phyloP scores from a whole-genome alignment of 37 sponge, comb jelly and placozoan genomes.

The Hormiphora californensis region DNA sequence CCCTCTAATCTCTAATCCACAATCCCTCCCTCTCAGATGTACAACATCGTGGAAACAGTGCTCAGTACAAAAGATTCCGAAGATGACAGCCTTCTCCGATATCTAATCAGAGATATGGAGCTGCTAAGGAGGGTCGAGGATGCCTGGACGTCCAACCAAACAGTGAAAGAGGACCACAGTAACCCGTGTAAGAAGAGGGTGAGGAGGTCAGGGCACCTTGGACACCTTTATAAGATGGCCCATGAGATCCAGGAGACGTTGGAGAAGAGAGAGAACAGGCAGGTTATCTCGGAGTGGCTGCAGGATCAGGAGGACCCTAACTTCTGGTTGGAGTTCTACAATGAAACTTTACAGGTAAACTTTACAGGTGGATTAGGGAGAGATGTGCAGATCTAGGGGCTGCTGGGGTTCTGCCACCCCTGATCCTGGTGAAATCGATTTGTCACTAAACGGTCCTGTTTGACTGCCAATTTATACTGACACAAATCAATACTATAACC shows the following conservation, averaged over 20 bases:
- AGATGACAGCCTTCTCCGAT: background rate
- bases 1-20: no score
- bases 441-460: no score
- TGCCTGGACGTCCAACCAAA: background rate
- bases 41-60: no score
- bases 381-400: no score
- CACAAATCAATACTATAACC: no score
- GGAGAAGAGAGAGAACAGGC: background rate
- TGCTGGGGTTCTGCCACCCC: constrained; percentile 57
- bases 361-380: no score
- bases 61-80: no score
- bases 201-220: constrained; percentile 15
- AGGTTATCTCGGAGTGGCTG: constrained; percentile 34
- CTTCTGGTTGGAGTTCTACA: constrained; percentile 12
- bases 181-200: constrained; percentile 5
- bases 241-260: background rate
- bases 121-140: background rate
- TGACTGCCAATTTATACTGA: no score
- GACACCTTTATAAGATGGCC: constrained; percentile 25
- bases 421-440: constrained; percentile 67
- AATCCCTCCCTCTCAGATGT: no score
- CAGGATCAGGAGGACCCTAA: background rate
- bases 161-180: background rate
- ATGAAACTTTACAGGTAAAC: constrained; percentile 19
- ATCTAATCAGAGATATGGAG: background rate